Conservation (phyloP, 2,113 vertebrate genomes). For the Poecile atricapillus region DNA sequence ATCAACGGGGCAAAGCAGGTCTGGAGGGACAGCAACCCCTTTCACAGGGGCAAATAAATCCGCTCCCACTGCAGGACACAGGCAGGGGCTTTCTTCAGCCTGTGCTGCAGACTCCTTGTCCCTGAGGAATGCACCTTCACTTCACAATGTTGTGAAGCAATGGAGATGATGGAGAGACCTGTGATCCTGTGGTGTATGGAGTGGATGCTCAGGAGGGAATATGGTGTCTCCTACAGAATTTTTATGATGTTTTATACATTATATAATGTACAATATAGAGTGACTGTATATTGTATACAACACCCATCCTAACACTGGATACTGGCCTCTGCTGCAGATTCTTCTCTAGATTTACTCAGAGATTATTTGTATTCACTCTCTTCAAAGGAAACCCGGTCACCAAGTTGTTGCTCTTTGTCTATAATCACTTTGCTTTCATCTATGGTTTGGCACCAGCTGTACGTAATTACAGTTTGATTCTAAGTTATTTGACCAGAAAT, state of each 20-base stretch:
- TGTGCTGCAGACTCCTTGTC: accelerated
- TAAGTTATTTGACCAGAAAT: neutral
- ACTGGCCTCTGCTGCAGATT: neutral
- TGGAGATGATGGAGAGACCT: neutral
- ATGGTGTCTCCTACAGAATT: neutral
- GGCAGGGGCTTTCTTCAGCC: neutral
- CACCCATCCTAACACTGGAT: neutral
- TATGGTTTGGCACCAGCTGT: neutral
- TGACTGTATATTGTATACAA: neutral
- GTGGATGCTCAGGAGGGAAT: neutral
- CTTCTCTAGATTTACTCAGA: neutral
- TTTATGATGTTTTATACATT: neutral
- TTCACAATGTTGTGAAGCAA: neutral
- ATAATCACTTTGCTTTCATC: neutral
- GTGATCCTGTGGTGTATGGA: neutral
- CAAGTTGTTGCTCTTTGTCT: neutral
- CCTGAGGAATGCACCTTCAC: accelerated
- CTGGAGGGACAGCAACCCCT: neutral
- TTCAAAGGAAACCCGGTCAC: neutral
- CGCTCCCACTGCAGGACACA: accelerated
- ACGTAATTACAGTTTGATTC: neutral
- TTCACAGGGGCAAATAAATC: neutral
- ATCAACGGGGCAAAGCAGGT: neutral
- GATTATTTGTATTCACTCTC: neutral
- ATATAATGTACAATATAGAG: neutral